Conservation (phyloP, 2,113 vertebrate species). For the Crotalus helleri region DNA sequence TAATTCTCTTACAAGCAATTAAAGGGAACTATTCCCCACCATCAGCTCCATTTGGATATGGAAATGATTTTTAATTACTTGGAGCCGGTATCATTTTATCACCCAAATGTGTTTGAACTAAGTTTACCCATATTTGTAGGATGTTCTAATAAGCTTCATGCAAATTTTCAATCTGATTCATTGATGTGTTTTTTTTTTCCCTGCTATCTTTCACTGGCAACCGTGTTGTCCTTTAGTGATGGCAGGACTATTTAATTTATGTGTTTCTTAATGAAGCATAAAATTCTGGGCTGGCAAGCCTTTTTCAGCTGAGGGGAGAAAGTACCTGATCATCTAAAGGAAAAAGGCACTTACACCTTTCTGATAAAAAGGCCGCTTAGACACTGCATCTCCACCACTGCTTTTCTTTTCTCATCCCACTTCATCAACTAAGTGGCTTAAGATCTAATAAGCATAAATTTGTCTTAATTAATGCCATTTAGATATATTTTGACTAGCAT, state of each 20-base stretch:
- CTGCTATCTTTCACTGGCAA: background rate
- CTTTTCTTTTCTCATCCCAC: background rate
- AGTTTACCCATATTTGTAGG: slow-evolving; percentile 56
- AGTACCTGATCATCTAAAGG: fast-evolving
- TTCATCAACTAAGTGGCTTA: background rate
- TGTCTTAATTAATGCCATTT: background rate
- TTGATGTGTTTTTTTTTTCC: background rate
- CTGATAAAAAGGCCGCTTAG: background rate
- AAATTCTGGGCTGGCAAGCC: background rate
- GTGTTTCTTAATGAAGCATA: background rate
- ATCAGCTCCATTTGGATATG: slow-evolving; percentile 80
- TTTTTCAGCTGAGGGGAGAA: background rate
- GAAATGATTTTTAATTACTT: slow-evolving; percentile 82
- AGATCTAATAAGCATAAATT: background rate
- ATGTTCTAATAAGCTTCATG: slow-evolving; percentile 46
- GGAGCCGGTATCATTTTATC: slow-evolving; percentile 74
- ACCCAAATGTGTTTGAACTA: slow-evolving; percentile 70
- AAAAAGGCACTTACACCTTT: background rate
- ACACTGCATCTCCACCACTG: background rate
- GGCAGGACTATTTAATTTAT: background rate
- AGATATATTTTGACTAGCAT: background rate
- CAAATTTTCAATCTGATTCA: slow-evolving; percentile 39
- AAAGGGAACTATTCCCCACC: slow-evolving; percentile 72
- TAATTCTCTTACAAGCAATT: slow-evolving; percentile 66
- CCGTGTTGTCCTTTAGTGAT: slow-evolving; percentile 32